Evolutionary conservation across 2,113 vertebrate species (phyloP).

Genomic region (Ariopsis seemanni): DNA sequence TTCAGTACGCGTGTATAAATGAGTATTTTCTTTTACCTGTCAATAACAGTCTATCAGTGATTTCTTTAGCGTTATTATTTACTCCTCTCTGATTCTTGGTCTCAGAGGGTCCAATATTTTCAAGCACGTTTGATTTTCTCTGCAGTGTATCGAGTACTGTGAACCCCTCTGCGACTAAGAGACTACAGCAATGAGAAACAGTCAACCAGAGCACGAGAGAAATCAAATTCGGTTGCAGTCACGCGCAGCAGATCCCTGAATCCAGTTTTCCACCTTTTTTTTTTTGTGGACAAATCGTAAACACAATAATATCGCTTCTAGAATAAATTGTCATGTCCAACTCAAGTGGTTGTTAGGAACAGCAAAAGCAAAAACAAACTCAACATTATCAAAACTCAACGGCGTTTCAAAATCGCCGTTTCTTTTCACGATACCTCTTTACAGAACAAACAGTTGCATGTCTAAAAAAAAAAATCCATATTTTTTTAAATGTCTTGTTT

Average conservation of each 20-base stretch:
- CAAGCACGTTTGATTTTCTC: not conserved
- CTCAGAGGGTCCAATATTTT: not conserved
- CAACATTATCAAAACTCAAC: no score
- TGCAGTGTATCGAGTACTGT: not conserved
- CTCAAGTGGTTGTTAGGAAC: no score
- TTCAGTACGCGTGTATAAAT: not conserved
- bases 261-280: not conserved
- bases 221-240: not conserved
- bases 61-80: not conserved
- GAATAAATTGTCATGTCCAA: no score
- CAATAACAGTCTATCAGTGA: not conserved
- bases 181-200: not conserved
- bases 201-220: not conserved
- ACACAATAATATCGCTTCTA: no score
- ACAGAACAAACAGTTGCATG: no score
- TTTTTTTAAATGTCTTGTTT: not conserved
- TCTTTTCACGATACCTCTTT: no score
- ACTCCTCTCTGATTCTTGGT: not conserved
- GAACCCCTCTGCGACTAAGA: not conserved
- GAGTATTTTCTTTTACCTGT: not conserved
- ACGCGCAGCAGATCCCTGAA: not conserved
- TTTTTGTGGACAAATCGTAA: no score
- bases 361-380: not conserved
- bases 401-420: no score
- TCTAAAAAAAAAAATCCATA: not conserved